These are phyloP conservation scores for Cheilosia soror DNA, from an alignment of 2,888 invertebrate species.

Conservation along the genomic window DNA sequence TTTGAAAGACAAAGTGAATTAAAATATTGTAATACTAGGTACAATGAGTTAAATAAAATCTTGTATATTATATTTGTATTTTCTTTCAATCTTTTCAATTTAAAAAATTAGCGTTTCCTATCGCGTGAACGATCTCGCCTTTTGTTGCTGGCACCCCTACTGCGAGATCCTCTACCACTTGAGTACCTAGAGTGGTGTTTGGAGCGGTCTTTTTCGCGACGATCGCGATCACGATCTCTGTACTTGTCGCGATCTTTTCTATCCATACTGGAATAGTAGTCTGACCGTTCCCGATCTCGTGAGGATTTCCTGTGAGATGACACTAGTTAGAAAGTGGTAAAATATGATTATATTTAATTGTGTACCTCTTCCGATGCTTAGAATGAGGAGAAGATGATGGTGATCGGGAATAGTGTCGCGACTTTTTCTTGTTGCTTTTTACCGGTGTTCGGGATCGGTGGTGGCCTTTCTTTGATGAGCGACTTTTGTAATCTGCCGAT, in stretches of 20 bases:
- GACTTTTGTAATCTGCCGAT: slow-evolving; percentile 73
- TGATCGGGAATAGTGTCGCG: slow-evolving; percentile 82
- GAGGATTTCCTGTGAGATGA: slow-evolving; percentile 76
- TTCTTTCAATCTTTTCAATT: background rate
- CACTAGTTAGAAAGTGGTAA: background rate
- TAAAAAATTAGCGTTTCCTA: slow-evolving; percentile 79
- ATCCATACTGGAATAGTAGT: slow-evolving; percentile 78
- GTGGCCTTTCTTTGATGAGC: slow-evolving; percentile 76
- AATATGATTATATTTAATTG: background rate
- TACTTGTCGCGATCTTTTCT: slow-evolving; percentile 80
- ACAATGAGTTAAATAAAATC: slow-evolving; percentile 53
- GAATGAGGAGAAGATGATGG: slow-evolving; percentile 82
- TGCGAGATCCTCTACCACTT: slow-evolving; percentile 78
- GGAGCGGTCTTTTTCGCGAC: slow-evolving; percentile 75
- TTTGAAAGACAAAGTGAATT: slow-evolving; percentile 45
- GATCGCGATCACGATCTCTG: slow-evolving; percentile 79
- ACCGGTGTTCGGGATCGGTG: slow-evolving; percentile 77
- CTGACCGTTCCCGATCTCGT: slow-evolving; percentile 80
- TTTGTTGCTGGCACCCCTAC: slow-evolving; percentile 78
- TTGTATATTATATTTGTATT: slow-evolving; percentile 32
- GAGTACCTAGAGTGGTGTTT: slow-evolving; percentile 81
- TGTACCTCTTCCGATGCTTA: slow-evolving; percentile 82
- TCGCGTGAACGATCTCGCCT: slow-evolving; percentile 82
- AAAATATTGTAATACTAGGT: slow-evolving; percentile 28
- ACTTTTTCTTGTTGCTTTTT: slow-evolving; percentile 82